Percentiles rank a stretch among this genome's conserved stretches.
Evolutionary conservation across 2,113 vertebrate species (phyloP).

Genomic region (Callospermophilus lateralis): DNA sequence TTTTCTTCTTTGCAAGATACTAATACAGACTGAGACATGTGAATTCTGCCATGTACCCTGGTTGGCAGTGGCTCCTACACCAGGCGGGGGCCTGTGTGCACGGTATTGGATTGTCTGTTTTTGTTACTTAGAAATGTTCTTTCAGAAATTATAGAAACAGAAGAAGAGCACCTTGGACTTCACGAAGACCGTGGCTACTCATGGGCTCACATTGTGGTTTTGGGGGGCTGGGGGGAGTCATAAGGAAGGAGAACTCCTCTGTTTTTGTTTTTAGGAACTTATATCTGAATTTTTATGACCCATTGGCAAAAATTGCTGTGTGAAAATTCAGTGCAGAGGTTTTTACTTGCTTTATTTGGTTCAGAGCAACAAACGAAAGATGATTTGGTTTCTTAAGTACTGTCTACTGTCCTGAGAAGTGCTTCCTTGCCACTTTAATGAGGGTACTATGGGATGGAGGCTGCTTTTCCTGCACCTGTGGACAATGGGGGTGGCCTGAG

Average conservation of each 20-base stretch:
- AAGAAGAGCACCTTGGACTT: conserved; percentile 46
- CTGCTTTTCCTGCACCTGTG: conserved; percentile 22
- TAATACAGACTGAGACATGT: background rate
- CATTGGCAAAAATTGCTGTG: background rate
- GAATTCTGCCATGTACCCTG: background rate
- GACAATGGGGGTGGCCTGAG: background rate
- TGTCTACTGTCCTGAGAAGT: conserved; percentile 42
- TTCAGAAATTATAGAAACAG: conserved; percentile 56
- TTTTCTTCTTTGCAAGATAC: conserved; percentile 40
- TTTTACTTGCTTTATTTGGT: conserved; percentile 30
- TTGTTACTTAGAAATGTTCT: conserved; percentile 9
- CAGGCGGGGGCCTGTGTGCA: background rate
- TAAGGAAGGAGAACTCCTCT: background rate
- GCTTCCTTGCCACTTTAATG: conserved; percentile 64
- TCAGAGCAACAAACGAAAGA: conserved; percentile 1
- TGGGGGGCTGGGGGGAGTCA: background rate
- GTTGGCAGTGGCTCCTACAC: conserved; percentile 44
- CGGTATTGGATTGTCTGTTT: conserved; percentile 45
- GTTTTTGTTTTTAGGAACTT: conserved; percentile 58
- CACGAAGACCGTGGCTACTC: background rate
- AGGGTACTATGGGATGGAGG: conserved; percentile 56
- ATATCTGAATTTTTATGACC: conserved; percentile 70
- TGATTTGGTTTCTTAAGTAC: conserved; percentile 67
- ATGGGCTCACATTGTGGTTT: conserved; percentile 52
- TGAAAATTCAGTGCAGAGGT: background rate